These are phyloP conservation scores for Delichon dasypus DNA, from an alignment of 2,797 vertebrate species.

Conservation along the genomic window DNA sequence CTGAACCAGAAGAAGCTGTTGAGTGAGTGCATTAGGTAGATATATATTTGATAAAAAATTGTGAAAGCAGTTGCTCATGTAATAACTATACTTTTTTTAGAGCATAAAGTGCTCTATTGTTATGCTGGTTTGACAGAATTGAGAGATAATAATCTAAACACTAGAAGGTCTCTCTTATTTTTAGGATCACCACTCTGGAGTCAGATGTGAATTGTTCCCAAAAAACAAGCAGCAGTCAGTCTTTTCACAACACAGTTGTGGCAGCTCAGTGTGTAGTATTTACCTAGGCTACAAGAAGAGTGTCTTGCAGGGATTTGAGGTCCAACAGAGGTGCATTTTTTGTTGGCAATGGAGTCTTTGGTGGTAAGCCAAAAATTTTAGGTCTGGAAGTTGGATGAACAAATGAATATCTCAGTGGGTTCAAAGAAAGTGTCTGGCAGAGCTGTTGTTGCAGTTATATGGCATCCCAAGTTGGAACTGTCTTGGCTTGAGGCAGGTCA, in stretches of 20 bases:
- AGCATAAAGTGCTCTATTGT: background rate
- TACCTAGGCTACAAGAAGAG: background rate
- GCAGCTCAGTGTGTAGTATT: background rate
- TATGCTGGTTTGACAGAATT: background rate
- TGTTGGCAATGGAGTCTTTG: background rate
- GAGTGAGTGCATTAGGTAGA: accelerated
- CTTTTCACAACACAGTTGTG: background rate
- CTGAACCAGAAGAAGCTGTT: background rate
- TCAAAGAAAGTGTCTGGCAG: background rate
- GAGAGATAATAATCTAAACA: background rate
- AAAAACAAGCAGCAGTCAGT: background rate
- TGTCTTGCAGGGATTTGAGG: background rate
- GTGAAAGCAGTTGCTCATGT: background rate
- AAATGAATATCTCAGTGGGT: background rate
- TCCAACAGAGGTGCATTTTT: background rate
- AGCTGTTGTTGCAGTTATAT: background rate
- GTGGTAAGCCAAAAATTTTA: background rate
- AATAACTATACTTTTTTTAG: background rate
- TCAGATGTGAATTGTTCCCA: background rate
- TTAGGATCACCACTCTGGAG: background rate
- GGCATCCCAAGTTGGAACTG: background rate
- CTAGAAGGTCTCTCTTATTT: background rate
- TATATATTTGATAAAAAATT: background rate
- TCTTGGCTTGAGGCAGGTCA: background rate
- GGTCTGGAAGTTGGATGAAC: background rate